Conservation (phyloP, 2,888 invertebrate genomes). For the Xiphydria camelus region DNA sequence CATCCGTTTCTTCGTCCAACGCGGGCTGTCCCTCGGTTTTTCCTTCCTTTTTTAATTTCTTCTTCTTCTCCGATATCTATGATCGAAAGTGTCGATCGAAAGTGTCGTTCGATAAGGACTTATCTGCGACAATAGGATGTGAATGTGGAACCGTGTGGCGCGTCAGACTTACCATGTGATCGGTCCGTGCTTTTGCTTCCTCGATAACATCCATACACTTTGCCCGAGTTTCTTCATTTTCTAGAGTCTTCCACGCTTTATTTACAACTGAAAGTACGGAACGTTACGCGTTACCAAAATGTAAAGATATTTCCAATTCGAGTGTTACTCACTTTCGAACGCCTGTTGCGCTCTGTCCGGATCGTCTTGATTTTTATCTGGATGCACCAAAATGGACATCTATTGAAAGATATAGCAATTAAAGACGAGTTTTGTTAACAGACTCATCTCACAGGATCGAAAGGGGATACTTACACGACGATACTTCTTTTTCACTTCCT, state of each 20-base stretch:
- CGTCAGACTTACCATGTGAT: constrained; percentile 81
- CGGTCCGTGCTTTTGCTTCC: constrained; percentile 93
- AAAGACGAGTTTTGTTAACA: background rate
- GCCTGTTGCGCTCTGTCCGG: constrained; percentile 90
- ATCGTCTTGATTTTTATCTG: constrained; percentile 98
- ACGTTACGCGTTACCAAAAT: background rate
- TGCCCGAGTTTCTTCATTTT: constrained; percentile 90
- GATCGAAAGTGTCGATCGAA: constrained; percentile 23
- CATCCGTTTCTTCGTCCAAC: constrained; percentile 87
- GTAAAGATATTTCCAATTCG: background rate
- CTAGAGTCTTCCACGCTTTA: constrained; percentile 92
- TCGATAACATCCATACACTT: constrained; percentile 96
- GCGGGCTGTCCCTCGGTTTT: constrained; percentile 64
- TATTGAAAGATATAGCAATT: constrained; percentile 42
- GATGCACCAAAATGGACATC: constrained; percentile 97
- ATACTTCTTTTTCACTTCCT: constrained; percentile 96
- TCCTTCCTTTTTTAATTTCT: constrained; percentile 91
- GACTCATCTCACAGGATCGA: background rate
- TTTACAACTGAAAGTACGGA: constrained; percentile 72
- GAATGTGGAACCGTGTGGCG: too few species aligned
- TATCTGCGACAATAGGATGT: too few species aligned
- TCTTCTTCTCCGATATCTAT: constrained; percentile 89
- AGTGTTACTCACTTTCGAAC: constrained; percentile 68
- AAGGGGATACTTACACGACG: constrained; percentile 64
- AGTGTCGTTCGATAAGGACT: too few species aligned